phyloP scores from a whole-genome alignment of 2,113 vertebrate species.

The Glaucomys volans region DNA sequence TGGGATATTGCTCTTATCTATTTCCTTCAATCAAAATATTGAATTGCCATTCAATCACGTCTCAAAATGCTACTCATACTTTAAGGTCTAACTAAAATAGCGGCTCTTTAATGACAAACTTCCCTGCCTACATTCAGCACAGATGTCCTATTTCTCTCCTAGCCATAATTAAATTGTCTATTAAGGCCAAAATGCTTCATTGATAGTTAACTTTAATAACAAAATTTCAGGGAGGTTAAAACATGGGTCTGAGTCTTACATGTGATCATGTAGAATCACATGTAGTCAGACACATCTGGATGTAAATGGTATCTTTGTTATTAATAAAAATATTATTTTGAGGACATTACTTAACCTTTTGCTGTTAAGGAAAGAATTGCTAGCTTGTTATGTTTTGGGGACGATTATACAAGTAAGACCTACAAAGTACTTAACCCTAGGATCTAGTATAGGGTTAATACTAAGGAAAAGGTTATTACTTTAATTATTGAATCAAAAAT shows the following conservation, averaged over 20 bases:
- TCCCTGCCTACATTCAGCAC: accelerated
- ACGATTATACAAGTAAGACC: not conserved
- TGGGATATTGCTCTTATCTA: not conserved
- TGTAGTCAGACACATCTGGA: not conserved
- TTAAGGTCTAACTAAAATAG: not conserved
- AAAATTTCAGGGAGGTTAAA: not conserved
- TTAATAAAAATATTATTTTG: not conserved
- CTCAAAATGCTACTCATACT: not conserved
- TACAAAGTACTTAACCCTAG: not conserved
- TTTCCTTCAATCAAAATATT: not conserved
- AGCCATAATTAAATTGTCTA: not conserved
- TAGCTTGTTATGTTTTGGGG: not conserved
- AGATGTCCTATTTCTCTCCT: not conserved
- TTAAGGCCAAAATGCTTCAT: not conserved
- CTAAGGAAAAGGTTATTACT: not conserved
- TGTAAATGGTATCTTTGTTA: not conserved
- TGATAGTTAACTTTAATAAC: not conserved
- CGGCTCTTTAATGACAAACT: not conserved
- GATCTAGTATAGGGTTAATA: not conserved
- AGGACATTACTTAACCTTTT: not conserved
- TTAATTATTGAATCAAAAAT: not conserved
- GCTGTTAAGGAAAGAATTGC: not conserved
- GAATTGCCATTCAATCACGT: not conserved
- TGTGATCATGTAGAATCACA: not conserved
- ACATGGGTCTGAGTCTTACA: not conserved